Evolutionary conservation across 2,888 invertebrate species (phyloP), one percentile per base, ranked within the genome.

Genomic region (Philaethria dido): DNA sequence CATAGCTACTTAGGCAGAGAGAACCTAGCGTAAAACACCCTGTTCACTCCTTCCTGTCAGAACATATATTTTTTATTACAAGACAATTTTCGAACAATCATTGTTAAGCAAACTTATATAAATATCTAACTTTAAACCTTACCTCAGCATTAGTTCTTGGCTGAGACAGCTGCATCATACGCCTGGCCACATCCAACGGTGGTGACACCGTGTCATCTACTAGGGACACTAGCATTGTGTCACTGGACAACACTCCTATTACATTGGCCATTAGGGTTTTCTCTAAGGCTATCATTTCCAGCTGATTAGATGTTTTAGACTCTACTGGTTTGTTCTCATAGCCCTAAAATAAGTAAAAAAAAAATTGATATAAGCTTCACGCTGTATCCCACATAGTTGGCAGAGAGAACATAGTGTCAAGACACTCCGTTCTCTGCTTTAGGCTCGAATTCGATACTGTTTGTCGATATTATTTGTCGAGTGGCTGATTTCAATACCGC

Each of bases 221-320:
- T 25, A 96, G 84, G 48, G 95, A 93, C 0, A 96, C 95, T 20
- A 95, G 78, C 77, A 94, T 93, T 2, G 94, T 91, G 62, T 92
- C 93, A 57, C 86, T 89, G 0, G 93, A 86, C 61, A 93, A 79
- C 22, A 89, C 86, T 60, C 94, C 94, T 0, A 93, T 87, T 14
- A 95, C 93, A 69, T 92, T 89, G 79, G 95, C 94, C 63, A 89
- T 93, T 44, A 95, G 86, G 4, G 92, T 92, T 79, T 94, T 94
- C 66, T 96, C 95, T 50, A 96, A 87, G 1, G 95, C 95, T 36
- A 96, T 81, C 88, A 94, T 94, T 86, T 96, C 96, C 70, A 97
- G 93, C 75, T 94, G 90, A 57, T 92, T 93, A 1, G 94, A 93
- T 0, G 94, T 87, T 76, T 94, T 93, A 0, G 90, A 85, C 77